Percentiles rank a stretch among this genome's conserved stretches.
phyloP scores from a whole-genome alignment of 2,797 vertebrate species.

The Pseudopleuronectes americanus region DNA sequence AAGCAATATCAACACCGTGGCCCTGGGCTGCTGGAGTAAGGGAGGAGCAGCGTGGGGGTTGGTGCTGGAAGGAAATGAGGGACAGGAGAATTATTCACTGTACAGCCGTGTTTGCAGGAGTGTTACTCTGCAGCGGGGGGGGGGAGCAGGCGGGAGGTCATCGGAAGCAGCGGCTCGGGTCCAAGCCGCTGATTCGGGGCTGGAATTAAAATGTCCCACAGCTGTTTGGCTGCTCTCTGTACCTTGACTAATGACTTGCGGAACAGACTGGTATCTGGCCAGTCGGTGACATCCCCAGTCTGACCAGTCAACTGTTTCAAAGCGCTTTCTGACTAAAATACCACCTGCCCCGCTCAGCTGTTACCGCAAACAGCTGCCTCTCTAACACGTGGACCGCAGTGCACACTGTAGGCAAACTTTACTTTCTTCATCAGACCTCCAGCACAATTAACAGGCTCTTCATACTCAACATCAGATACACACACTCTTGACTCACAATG shows the following conservation, averaged over 20 bases:
- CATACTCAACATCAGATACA: conserved; percentile 10
- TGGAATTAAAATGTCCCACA: conserved; percentile 74
- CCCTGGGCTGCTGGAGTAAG: conserved; percentile 54
- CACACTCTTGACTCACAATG: neutral
- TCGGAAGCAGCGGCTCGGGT: conserved; percentile 50
- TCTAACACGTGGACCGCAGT: conserved; percentile 42
- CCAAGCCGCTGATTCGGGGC: conserved; percentile 65
- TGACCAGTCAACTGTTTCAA: conserved; percentile 74
- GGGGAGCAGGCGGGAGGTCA: conserved; percentile 52
- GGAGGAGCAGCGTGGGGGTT: neutral
- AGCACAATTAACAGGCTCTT: conserved; percentile 18
- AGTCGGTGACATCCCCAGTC: conserved; percentile 62
- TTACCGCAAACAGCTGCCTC: conserved; percentile 64
- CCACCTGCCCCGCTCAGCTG: conserved; percentile 79
- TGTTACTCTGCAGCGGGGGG: conserved; percentile 34
- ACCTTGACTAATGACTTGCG: conserved; percentile 78
- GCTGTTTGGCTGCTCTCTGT: conserved; percentile 73
- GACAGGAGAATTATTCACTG: conserved; percentile 42
- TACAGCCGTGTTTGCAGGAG: conserved; percentile 36
- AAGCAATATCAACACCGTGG: conserved; percentile 64
- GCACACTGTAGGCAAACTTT: conserved; percentile 23
- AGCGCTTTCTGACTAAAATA: conserved; percentile 71
- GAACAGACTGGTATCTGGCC: conserved; percentile 66
- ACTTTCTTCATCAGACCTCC: conserved; percentile 41
- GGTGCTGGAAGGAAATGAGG: conserved; percentile 29